These are phyloP conservation scores for Amiota mariae DNA, from an alignment of 2,888 invertebrate genomes.

Conservation along the genomic window DNA sequence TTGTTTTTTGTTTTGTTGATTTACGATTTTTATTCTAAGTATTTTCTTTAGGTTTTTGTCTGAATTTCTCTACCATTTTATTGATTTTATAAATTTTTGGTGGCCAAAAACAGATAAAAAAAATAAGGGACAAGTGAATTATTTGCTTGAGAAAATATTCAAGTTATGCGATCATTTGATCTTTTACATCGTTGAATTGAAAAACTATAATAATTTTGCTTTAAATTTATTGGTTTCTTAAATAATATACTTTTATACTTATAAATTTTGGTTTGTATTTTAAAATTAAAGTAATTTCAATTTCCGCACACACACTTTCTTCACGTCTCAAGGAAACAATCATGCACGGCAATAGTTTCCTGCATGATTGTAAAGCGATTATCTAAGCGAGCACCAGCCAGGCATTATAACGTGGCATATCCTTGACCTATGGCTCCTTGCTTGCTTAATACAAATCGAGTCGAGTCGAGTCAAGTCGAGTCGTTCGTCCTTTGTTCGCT, in stretches of 20 bases:
- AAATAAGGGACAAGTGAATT: slow-evolving; percentile 14
- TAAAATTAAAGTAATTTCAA: not conserved
- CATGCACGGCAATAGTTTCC: slow-evolving; percentile 62
- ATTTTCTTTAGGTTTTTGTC: not conserved
- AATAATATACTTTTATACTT: not conserved
- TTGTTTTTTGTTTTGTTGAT: slow-evolving; percentile 27
- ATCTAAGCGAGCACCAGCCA: slow-evolving; percentile 37
- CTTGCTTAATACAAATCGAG: no score
- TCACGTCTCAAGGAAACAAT: slow-evolving; percentile 63
- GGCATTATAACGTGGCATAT: not conserved
- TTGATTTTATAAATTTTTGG: slow-evolving; percentile 21
- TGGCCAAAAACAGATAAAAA: not conserved
- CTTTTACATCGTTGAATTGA: slow-evolving; percentile 1
- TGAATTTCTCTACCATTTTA: slow-evolving; percentile 10
- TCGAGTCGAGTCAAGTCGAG: not conserved
- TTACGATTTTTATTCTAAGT: slow-evolving; percentile 12
- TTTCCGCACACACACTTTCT: slow-evolving; percentile 10
- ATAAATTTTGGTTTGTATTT: not conserved
- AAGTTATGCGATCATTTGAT: slow-evolving; percentile 13
- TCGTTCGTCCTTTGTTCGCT: not conserved
- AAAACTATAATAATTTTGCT: not conserved
- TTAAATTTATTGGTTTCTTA: not conserved
- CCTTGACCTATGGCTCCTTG: not conserved
- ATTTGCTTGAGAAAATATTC: not conserved
- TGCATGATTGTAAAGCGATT: slow-evolving; percentile 64